Conservation (phyloP, 1,140 invertebrate species). For the Hesperophylax magnus region DNA sequence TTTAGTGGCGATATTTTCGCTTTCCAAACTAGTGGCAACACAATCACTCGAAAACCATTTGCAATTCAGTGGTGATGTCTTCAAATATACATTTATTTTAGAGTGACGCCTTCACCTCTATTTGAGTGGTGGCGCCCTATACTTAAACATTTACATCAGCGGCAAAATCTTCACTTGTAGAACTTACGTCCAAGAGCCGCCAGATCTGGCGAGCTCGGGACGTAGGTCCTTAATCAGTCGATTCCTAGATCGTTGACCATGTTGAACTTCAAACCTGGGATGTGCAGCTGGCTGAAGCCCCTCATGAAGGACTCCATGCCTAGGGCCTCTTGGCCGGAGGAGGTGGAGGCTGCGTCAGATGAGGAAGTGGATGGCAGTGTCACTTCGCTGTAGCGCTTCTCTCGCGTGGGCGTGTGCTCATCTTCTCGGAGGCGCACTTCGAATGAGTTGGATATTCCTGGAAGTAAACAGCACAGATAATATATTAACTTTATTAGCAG, state of each 20-base stretch:
- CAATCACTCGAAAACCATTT: too few relatives aligned
- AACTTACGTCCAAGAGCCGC: conserved; percentile 53
- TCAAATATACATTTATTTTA: too few relatives aligned
- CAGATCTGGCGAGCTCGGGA: conserved; percentile 64
- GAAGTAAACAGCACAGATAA: not conserved
- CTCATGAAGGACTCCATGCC: conserved; percentile 67
- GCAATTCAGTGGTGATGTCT: too few relatives aligned
- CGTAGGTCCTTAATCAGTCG: conserved; percentile 70
- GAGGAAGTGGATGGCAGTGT: conserved; percentile 58
- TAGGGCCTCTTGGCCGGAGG: conserved; percentile 61
- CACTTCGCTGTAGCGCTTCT: conserved; percentile 34
- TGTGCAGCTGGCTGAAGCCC: conserved; percentile 65
- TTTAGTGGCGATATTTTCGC: too few relatives aligned
- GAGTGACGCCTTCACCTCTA: too few relatives aligned
- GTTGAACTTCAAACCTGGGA: conserved; percentile 59
- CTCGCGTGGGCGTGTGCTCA: conserved; percentile 60
- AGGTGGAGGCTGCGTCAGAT: conserved; percentile 55
- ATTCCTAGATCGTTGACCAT: conserved; percentile 68
- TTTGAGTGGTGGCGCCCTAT: too few relatives aligned
- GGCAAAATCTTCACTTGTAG: conserved; percentile 42
- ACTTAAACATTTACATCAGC: too few relatives aligned
- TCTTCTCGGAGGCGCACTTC: conserved; percentile 66
- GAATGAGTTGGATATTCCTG: conserved; percentile 69
- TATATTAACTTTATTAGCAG: too few relatives aligned
- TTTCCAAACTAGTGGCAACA: too few relatives aligned